These are phyloP conservation scores for Neolamprologus hecqui DNA, from an alignment of 2,113 vertebrate species.

Conservation along the genomic window DNA sequence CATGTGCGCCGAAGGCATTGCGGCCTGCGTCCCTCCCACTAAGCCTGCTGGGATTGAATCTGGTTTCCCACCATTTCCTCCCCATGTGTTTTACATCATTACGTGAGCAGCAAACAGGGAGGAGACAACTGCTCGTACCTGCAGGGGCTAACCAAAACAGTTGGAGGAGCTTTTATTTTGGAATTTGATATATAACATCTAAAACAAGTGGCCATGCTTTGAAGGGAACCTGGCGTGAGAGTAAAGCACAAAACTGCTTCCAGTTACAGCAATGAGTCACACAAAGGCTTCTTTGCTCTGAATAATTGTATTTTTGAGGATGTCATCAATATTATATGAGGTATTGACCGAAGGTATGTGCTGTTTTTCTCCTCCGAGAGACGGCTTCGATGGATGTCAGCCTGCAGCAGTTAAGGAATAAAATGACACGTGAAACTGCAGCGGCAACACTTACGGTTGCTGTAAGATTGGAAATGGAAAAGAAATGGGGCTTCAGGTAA, in stretches of 20 bases:
- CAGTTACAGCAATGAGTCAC: constrained; percentile 4
- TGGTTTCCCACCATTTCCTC: constrained; percentile 59
- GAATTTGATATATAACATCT: background rate
- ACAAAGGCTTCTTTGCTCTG: background rate
- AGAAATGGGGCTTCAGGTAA: constrained; percentile 24
- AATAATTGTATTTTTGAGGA: background rate
- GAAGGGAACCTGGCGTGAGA: background rate
- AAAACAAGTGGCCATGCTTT: constrained; percentile 1
- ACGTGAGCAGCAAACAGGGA: background rate
- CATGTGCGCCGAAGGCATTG: background rate
- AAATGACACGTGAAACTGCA: constrained; percentile 7
- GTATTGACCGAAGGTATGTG: background rate
- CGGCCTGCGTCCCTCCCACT: constrained; percentile 30
- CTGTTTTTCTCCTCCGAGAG: background rate
- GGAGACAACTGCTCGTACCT: constrained; percentile 44
- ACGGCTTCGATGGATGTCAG: background rate
- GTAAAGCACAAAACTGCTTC: background rate
- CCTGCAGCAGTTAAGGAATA: background rate
- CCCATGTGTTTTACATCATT: constrained; percentile 61
- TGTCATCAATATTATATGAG: background rate
- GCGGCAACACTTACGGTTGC: background rate
- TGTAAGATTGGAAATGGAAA: constrained; percentile 12
- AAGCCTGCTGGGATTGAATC: constrained; percentile 32
- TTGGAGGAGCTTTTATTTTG: background rate
- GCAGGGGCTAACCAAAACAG: background rate